These are phyloP conservation scores for Myodes glareolus DNA, from an alignment of 2,113 vertebrate species.

Conservation along the genomic window DNA sequence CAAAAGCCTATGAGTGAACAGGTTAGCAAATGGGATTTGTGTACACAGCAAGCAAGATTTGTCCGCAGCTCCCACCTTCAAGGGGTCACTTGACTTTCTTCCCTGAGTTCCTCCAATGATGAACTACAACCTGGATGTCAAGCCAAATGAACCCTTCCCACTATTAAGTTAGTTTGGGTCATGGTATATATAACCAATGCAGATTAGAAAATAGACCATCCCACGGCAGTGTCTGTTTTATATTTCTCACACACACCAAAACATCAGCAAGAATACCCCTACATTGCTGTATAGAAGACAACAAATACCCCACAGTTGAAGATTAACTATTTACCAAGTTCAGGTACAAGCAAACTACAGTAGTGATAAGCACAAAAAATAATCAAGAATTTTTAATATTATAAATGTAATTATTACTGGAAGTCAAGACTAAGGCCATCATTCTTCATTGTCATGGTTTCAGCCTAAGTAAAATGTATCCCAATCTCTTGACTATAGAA, in stretches of 20 bases:
- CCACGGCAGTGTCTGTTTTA: not conserved
- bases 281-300: not conserved
- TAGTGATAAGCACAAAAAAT: not conserved
- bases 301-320: conserved; percentile 12
- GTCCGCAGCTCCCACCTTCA: too few species aligned
- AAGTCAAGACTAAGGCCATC: not conserved
- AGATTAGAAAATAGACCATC: not conserved
- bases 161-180: not conserved
- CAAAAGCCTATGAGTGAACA: not conserved
- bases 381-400: not conserved
- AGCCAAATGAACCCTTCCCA: not conserved
- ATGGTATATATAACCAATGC: not conserved
- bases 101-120: too few species aligned
- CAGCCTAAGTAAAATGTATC: not conserved
- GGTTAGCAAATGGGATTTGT: not conserved
- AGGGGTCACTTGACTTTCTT: not conserved
- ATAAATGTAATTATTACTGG: conserved; percentile 24
- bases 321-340: not conserved
- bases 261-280: not conserved
- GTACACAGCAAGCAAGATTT: not conserved
- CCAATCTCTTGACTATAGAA: not conserved
- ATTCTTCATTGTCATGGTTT: conserved; percentile 36
- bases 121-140: not conserved
- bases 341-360: conserved; percentile 19
- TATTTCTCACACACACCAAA: not conserved